Conservation (phyloP, 2,888 invertebrate species). For the Mythimna lalbum region DNA sequence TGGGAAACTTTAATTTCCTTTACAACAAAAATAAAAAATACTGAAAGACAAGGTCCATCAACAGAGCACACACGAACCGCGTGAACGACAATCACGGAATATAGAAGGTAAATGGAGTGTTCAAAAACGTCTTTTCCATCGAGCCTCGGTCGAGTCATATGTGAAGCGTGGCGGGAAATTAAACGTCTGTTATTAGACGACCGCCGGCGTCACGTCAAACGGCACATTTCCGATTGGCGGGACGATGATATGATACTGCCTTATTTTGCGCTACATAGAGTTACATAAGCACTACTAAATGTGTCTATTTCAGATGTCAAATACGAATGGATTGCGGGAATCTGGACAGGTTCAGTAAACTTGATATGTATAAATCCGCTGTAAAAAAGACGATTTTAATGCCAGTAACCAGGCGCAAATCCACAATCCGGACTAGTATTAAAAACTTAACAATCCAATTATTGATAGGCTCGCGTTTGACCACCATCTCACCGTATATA, state of each 20-base stretch:
- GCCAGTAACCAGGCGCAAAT: not conserved
- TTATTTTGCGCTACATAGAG: not conserved
- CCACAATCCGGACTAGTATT: not conserved
- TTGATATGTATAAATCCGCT: no score
- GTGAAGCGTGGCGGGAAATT: constrained; percentile 44
- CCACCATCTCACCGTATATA: no score
- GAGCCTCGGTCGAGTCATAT: not conserved
- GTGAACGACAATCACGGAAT: not conserved
- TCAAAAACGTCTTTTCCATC: constrained; percentile 18
- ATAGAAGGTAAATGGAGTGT: constrained; percentile 21
- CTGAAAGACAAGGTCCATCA: not conserved
- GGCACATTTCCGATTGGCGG: constrained; percentile 41
- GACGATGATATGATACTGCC: constrained; percentile 4
- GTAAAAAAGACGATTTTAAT: not conserved
- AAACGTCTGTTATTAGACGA: constrained; percentile 43
- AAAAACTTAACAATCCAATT: not conserved
- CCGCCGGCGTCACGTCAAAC: constrained; percentile 28
- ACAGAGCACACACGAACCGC: not conserved
- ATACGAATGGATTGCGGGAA: no score
- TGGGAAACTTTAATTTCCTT: not conserved
- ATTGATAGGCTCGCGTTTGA: no score
- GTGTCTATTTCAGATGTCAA: not conserved
- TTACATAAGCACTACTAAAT: not conserved
- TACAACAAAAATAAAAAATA: not conserved
- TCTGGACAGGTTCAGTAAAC: no score